Percentiles rank a stretch among this genome's conserved stretches.
phyloP scores from a whole-genome alignment of 2,797 vertebrate species.

The Phrynocephalus guinanensis region DNA sequence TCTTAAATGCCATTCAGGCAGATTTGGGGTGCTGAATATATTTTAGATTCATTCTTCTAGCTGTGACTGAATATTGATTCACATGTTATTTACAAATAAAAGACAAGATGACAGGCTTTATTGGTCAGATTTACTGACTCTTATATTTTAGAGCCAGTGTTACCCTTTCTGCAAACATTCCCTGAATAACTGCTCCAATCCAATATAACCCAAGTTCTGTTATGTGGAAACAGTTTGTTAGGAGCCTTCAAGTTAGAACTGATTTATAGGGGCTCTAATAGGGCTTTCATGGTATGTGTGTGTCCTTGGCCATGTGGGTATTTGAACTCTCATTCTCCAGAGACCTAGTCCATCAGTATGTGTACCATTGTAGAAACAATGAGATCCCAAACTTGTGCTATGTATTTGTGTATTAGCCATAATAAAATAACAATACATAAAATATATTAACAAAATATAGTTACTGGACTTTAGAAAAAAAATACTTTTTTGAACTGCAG shows the following conservation, averaged over 20 bases:
- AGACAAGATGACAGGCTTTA: constrained; percentile 2
- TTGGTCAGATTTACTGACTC: background rate
- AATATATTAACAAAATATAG: too few species aligned
- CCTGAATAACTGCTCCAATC: constrained; percentile 20
- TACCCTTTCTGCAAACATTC: constrained; percentile 46
- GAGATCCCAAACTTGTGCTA: constrained; percentile 45
- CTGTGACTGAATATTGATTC: constrained; percentile 10
- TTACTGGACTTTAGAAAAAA: too few species aligned
- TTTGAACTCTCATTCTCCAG: too few species aligned
- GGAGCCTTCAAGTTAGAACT: too few species aligned
- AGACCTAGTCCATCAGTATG: too few species aligned
- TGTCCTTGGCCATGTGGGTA: too few species aligned
- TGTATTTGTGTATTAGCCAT: constrained; percentile 31
- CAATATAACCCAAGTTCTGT: constrained; percentile 30
- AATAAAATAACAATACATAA: too few species aligned
- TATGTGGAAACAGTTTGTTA: constrained; percentile 32
- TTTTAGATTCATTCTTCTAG: constrained; percentile 7
- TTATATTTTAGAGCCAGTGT: constrained; percentile 8
- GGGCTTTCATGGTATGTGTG: too few species aligned
- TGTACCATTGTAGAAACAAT: constrained; percentile 31
- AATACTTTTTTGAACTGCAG: background rate
- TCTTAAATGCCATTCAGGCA: constrained; percentile 12
- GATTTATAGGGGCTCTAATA: too few species aligned
- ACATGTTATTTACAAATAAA: constrained; percentile 11
- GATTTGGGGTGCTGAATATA: background rate